Percentiles rank a stretch among this genome's conserved stretches.
phyloP scores from a whole-genome alignment of 1,140 invertebrate genomes.

The Lasaia peninsularis region DNA sequence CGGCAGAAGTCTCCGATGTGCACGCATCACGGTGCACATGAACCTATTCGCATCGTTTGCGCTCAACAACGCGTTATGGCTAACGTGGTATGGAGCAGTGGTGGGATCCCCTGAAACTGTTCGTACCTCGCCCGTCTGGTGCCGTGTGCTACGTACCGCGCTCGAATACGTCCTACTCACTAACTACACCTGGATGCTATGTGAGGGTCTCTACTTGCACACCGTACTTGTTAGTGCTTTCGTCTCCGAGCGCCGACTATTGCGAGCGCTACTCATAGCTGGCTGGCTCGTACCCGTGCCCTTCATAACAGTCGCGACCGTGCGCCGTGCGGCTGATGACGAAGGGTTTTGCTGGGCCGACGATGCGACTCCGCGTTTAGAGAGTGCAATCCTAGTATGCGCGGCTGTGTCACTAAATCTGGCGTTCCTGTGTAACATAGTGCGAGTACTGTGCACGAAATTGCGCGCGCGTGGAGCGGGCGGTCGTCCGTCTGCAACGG shows the following conservation, averaged over 20 bases:
- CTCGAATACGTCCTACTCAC: conserved; percentile 93
- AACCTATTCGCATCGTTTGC: conserved; percentile 95
- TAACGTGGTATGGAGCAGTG: conserved; percentile 81
- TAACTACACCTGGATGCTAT: conserved; percentile 97
- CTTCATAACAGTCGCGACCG: conserved; percentile 83
- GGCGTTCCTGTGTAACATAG: conserved; percentile 95
- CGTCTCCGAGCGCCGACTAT: conserved; percentile 89
- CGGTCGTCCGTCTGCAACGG: conserved; percentile 82
- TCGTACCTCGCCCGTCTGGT: conserved; percentile 82
- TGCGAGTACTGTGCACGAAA: conserved; percentile 93
- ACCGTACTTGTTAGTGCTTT: conserved; percentile 95
- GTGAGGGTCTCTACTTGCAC: conserved; percentile 95
- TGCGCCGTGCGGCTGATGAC: conserved; percentile 64
- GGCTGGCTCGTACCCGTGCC: conserved; percentile 91
- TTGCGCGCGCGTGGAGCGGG: conserved; percentile 80
- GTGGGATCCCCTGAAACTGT: conserved; percentile 74
- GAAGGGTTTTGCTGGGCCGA: conserved; percentile 86
- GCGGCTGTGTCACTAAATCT: conserved; percentile 90
- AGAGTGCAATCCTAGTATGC: conserved; percentile 88
- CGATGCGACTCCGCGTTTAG: conserved; percentile 83
- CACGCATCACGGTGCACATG: conserved; percentile 94
- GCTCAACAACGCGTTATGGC: conserved; percentile 84
- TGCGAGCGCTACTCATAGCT: conserved; percentile 88
- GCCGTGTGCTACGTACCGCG: conserved; percentile 88
- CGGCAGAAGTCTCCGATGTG: conserved; percentile 84